Conservation (phyloP, 2,797 vertebrate genomes). For the Gallinago solitaria region DNA sequence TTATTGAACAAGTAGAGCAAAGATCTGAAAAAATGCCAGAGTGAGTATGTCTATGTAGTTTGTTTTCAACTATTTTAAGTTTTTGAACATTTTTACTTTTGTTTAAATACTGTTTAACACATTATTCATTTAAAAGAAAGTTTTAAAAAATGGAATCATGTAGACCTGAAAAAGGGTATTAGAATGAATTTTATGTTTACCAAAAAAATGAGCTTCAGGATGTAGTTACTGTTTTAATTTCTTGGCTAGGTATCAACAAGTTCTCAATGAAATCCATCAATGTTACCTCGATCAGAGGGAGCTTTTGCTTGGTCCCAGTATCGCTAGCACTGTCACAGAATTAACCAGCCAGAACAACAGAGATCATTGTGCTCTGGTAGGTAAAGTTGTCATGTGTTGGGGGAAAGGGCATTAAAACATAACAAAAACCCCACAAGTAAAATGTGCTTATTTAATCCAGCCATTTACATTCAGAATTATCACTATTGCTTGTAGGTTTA, state of each 20-base stretch:
- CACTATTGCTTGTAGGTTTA: background rate
- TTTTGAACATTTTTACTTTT: background rate
- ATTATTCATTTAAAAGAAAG: background rate
- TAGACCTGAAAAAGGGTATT: background rate
- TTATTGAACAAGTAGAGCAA: slow-evolving; percentile 96
- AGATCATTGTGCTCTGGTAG: slow-evolving; percentile 98
- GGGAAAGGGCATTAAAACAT: too few relatives aligned
- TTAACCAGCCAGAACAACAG: slow-evolving; percentile 93
- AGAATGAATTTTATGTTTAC: background rate
- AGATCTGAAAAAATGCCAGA: slow-evolving; percentile 92
- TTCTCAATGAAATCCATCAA: slow-evolving; percentile 93
- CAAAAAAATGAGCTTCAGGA: background rate
- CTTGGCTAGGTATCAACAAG: slow-evolving; percentile 88
- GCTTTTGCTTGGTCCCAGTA: slow-evolving; percentile 90
- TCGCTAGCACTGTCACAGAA: slow-evolving; percentile 93
- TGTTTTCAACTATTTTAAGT: background rate
- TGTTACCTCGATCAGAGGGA: slow-evolving; percentile 96
- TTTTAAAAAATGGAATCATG: background rate
- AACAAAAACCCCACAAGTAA: background rate
- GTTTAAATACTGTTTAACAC: background rate
- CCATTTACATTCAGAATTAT: background rate
- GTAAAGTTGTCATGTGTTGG: background rate
- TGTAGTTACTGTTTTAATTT: background rate
- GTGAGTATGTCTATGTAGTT: slow-evolving; percentile 80
- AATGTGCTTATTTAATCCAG: background rate